Base-by-base conservation (phyloP, 2,113 vertebrate species). In the Apus apus region DNA sequence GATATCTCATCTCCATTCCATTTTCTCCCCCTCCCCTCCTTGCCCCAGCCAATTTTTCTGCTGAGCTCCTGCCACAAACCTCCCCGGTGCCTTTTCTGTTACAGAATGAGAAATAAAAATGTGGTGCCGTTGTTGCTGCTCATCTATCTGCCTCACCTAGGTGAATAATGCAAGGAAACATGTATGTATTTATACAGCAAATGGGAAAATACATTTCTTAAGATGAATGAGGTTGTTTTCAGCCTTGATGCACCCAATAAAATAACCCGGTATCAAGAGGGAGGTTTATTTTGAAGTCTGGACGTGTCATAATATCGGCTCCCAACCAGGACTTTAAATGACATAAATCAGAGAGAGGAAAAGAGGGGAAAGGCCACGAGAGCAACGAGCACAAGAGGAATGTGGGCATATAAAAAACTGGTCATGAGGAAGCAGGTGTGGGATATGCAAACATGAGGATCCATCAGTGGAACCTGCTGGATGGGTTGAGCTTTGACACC, bases 211-310 rank as follows among this genome's bases (percentile, higher is more conserved):
- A 89, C 65, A 76, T 90, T 97, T 94, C 94, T 96, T 92, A 97
- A 97, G 97, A 97, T 95, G 97, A 97, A 97, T 98, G 95, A 90
- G 95, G 87, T 78, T 97, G 93, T 96, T 97, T 97, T 95, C 97
- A 96, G 79, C 87, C 91, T 96, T 96, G 96, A 97, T 96, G 93
- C 89, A 94, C 88, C 93, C 93, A 95, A 92, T 97, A 97, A 97
- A 96, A 93, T 97, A 97, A 97, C 90, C 93, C 5, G 17, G 94
- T 94, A 98, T 97, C 93, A 96, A 97, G 96, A 95, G 95, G 94
- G 96, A 98, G 96, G 97, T 98, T 97, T 97, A 97, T 98, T 97
- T 94, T 95, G 89, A 96, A 98, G 91, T 89, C 93, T 97, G 96
- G 82, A 97, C 48, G 66, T 96, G 92, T 97, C 94, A 90, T 95